Evolutionary conservation across 2,797 vertebrate species (phyloP).

Genomic region (Chelidonichthys spinosus): DNA sequence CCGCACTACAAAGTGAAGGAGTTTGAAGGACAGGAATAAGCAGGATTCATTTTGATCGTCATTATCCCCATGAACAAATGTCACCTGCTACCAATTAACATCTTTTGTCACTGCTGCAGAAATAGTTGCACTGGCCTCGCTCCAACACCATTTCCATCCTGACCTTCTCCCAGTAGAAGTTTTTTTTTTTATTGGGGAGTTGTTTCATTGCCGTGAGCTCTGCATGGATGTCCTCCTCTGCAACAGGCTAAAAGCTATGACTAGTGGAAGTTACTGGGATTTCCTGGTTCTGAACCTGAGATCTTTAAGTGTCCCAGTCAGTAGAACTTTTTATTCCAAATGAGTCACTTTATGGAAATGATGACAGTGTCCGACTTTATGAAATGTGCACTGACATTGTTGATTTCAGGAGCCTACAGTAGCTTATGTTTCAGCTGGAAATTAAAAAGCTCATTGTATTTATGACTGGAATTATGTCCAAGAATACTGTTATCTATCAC

Average conservation of each 20-base stretch:
- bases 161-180: slow-evolving; percentile 49
- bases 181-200: slow-evolving; percentile 30
- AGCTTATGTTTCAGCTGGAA: slow-evolving; percentile 19
- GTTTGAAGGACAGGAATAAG: slow-evolving; percentile 77
- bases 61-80: slow-evolving; percentile 87
- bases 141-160: slow-evolving; percentile 57
- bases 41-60: slow-evolving; percentile 78
- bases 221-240: slow-evolving; percentile 44
- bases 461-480: slow-evolving; percentile 37
- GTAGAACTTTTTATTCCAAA: slow-evolving; percentile 20
- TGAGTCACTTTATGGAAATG: slow-evolving; percentile 17
- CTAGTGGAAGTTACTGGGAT: slow-evolving; percentile 21
- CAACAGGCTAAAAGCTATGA: slow-evolving; percentile 25
- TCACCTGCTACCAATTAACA: slow-evolving; percentile 92
- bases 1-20: slow-evolving; percentile 26
- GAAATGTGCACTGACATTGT: not conserved
- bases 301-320: slow-evolving; percentile 18
- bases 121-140: slow-evolving; percentile 78
- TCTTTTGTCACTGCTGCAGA: slow-evolving; percentile 86
- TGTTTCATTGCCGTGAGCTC: slow-evolving; percentile 69
- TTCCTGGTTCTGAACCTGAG: slow-evolving; percentile 13
- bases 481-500: slow-evolving; percentile 48
- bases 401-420: slow-evolving; percentile 7
- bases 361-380: slow-evolving; percentile 7
- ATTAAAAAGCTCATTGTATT: slow-evolving; percentile 30